phyloP scores from a whole-genome alignment of 2,113 vertebrate genomes.

The Leucopsar rothschildi region DNA sequence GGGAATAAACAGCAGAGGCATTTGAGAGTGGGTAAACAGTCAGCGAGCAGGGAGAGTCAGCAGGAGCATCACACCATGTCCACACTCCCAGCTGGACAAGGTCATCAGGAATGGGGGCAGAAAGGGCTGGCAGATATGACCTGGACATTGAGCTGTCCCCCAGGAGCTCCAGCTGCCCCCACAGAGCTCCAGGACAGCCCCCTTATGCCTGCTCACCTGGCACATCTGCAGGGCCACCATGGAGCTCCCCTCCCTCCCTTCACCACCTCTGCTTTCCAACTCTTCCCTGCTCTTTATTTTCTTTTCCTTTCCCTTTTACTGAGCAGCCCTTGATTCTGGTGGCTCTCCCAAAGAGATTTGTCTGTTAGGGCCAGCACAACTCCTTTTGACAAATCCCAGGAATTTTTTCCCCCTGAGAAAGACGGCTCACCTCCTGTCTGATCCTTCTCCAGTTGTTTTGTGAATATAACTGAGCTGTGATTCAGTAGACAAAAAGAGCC shows the following conservation, averaged over 20 bases:
- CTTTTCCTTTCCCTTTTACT: neutral
- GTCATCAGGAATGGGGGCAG: neutral
- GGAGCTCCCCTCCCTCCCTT: rapidly evolving
- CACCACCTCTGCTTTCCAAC: neutral
- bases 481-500: neutral
- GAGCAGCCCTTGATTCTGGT: neutral
- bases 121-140: rapidly evolving
- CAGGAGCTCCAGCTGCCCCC: neutral
- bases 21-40: neutral
- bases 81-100: neutral
- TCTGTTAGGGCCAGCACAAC: neutral
- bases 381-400: neutral
- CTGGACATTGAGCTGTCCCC: neutral
- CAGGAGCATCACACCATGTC: rapidly evolving
- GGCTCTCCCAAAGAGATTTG: neutral
- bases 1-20: neutral
- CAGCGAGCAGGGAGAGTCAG: rapidly evolving
- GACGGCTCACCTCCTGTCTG: neutral
- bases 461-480: neutral
- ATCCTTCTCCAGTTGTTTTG: neutral
- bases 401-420: neutral
- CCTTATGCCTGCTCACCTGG: rapidly evolving
- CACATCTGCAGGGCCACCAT: rapidly evolving
- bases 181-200: neutral
- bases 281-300: neutral